phyloP scores from a whole-genome alignment of 2,797 vertebrate species.

The Scolopax rusticola region DNA sequence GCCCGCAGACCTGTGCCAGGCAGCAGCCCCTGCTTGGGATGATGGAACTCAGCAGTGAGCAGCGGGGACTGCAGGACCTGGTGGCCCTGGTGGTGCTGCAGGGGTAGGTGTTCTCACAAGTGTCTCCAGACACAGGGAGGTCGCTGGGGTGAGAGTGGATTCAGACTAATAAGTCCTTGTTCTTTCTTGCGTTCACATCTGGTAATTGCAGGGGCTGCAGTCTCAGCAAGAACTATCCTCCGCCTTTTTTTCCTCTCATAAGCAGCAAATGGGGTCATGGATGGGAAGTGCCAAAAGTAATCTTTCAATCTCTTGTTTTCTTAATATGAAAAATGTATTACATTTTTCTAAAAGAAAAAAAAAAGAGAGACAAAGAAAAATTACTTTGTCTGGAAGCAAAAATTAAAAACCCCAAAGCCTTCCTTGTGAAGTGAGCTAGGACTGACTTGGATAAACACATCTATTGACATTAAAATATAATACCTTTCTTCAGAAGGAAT shows the following conservation, averaged over 20 bases:
- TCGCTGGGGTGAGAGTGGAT: background rate
- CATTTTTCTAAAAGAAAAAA: background rate
- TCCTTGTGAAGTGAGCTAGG: background rate
- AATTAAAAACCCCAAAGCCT: slow-evolving; percentile 16
- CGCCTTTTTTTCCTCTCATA: background rate
- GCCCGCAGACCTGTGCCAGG: background rate
- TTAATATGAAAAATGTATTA: slow-evolving; percentile 22
- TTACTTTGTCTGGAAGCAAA: slow-evolving; percentile 3
- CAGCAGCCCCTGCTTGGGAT: background rate
- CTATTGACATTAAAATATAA: slow-evolving; percentile 37
- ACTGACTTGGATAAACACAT: slow-evolving; percentile 32
- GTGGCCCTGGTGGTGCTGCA: background rate
- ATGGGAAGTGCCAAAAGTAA: slow-evolving; percentile 35
- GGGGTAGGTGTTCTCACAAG: background rate
- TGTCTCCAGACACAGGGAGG: background rate
- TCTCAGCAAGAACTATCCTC: slow-evolving; percentile 1
- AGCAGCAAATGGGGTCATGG: slow-evolving; percentile 14
- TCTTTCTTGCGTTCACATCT: background rate
- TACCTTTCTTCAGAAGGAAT: slow-evolving; percentile 31
- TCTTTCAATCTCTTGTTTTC: background rate
- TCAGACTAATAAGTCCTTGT: background rate
- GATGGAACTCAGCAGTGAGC: background rate
- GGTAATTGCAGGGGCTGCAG: background rate
- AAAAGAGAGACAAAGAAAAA: background rate
- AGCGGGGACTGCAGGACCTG: background rate